Conservation (phyloP, 2,797 vertebrate genomes). For the Steatocranus sp. region DNA sequence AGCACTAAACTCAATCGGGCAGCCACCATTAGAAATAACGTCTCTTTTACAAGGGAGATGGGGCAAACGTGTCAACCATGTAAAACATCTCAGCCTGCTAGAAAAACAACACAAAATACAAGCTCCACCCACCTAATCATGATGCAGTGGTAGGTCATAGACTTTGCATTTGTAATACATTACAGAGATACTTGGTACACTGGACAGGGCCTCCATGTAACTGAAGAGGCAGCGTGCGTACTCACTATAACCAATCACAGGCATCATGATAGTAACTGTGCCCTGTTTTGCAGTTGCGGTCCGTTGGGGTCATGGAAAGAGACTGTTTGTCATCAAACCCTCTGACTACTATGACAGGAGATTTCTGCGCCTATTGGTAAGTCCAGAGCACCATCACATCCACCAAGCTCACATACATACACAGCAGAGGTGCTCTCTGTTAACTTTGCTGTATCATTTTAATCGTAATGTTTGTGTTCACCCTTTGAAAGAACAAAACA, state of each 20-base stretch:
- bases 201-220: background rate
- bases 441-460: too few relatives aligned
- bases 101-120: background rate
- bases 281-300: conserved; percentile 78
- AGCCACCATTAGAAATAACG: background rate
- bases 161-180: background rate
- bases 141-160: background rate
- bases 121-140: background rate
- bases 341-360: conserved; percentile 84
- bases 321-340: conserved; percentile 84
- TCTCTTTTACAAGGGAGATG: background rate
- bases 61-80: background rate
- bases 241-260: background rate
- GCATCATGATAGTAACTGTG: background rate
- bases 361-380: conserved; percentile 85
- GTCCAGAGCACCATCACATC: conserved; percentile 14
- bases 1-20: background rate
- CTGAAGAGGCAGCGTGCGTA: background rate
- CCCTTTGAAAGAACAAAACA: background rate
- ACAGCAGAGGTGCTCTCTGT: background rate
- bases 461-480: background rate
- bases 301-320: conserved; percentile 85
- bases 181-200: background rate
- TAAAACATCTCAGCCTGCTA: background rate
- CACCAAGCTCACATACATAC: background rate